Conservation (phyloP, 2,888 invertebrate species). For the Chaitophorus viminalis region DNA sequence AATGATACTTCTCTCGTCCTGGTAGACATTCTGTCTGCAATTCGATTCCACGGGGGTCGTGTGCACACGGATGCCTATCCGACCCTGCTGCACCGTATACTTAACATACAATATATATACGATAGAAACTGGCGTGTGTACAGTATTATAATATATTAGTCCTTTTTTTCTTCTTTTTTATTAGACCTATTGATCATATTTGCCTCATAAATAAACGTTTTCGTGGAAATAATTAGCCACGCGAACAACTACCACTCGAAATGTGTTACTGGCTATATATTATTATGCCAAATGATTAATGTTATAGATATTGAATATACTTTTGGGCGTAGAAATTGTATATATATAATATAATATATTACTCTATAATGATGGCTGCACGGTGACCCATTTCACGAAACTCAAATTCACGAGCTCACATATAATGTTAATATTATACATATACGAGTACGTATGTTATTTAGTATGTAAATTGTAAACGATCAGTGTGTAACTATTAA, state of each 20-base stretch:
- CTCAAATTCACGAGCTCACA: too few relatives aligned
- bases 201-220: slow-evolving; percentile 46
- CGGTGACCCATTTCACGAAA: too few relatives aligned
- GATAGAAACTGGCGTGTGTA: too few relatives aligned
- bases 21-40: slow-evolving; percentile 54
- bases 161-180: not conserved
- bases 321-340: not conserved
- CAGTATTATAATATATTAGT: not conserved
- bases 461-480: too few relatives aligned
- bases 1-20: slow-evolving; percentile 49
- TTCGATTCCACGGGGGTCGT: slow-evolving; percentile 30
- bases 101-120: not conserved
- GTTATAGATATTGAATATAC: not conserved
- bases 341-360: not conserved
- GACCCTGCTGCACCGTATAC: not conserved
- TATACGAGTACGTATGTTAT: too few relatives aligned
- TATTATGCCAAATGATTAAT: slow-evolving; percentile 31
- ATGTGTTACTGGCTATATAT: not conserved
- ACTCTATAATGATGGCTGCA: too few relatives aligned
- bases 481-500: too few relatives aligned
- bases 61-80: not conserved
- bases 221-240: slow-evolving; percentile 56
- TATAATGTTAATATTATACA: too few relatives aligned
- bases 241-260: not conserved
- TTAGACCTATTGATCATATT: slow-evolving; percentile 39